Percentiles rank a stretch among this genome's conserved stretches.
phyloP scores from a whole-genome alignment of 2,888 invertebrate species.

The Diploptera punctata region DNA sequence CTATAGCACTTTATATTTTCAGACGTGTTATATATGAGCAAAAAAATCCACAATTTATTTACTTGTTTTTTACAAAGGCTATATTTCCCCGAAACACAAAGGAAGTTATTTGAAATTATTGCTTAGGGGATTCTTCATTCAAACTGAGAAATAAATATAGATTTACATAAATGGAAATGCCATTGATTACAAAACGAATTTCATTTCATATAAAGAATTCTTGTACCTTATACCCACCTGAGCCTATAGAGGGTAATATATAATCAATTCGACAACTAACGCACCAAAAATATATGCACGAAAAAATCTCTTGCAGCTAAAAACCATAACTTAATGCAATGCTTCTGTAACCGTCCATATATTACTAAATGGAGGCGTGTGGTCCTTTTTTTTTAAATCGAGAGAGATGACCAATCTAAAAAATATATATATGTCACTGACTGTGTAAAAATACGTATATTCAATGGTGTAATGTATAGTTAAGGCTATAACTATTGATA shows the following conservation, averaged over 20 bases:
- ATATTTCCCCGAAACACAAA: too few species aligned
- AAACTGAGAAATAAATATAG: too few species aligned
- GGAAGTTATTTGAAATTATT: too few species aligned
- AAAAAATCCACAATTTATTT: too few species aligned
- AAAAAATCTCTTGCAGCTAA: slow-evolving; percentile 22
- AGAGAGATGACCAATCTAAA: slow-evolving; percentile 28
- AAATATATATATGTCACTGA: slow-evolving; percentile 31
- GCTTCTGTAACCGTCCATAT: slow-evolving; percentile 27
- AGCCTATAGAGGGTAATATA: background rate
- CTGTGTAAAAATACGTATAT: slow-evolving; percentile 31
- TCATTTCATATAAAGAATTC: background rate
- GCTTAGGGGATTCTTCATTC: too few species aligned
- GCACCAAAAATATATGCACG: background rate
- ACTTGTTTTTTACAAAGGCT: too few species aligned
- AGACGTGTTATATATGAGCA: too few species aligned
- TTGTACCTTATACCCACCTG: background rate
- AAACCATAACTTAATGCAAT: slow-evolving; percentile 34
- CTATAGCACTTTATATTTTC: too few species aligned
- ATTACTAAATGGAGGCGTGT: slow-evolving; percentile 29
- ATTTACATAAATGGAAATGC: too few species aligned
- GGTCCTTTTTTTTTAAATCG: slow-evolving; percentile 10
- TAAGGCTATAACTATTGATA: slow-evolving; percentile 37
- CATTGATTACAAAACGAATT: background rate
- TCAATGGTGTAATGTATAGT: slow-evolving; percentile 32
- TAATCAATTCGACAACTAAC: background rate